Base-by-base conservation (phyloP, 2,797 vertebrate species). In the Danio jaintianensis region DNA sequence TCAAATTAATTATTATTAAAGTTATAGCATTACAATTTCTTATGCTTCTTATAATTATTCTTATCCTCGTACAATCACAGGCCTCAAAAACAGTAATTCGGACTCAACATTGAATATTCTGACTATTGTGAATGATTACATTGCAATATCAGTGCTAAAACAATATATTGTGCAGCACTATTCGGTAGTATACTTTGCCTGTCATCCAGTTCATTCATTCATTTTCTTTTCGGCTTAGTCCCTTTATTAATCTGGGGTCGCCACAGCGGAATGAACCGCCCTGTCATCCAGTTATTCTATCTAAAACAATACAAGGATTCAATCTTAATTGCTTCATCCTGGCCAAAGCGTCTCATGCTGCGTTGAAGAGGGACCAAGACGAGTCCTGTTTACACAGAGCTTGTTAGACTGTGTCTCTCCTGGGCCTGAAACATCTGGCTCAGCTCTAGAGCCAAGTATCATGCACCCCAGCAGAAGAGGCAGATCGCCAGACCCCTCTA, bases 361-460 rank as follows among this genome's bases (percentile, higher is more conserved):
- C 50, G 40, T n/a, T 43, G 62, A 75, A 79, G 52, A 68, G 52
- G 50, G 48, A 52, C 66, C 45, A 68, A 68, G 59, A 87, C 84
- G 69, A 86, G 81, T 87, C 75, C 70, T 85, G 84, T 87, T 83
- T 86, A 91, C 89, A 90, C 86, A 88, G 84, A 85, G 79, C 83
- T 87, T 90, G 87, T 89, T 89, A 88, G 82, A 87, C 81, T 86
- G 58, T 64, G n/a, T 52, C 82, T 84, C 90, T 90, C 84, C 7
- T 62, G 86, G 82, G 86, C 85, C 81, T 84, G 81, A 73, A 89
- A 88, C 88, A 89, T 82, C 89, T 93, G 90, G 86, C 87, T 89
- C 70, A 53, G 79, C 77, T 86, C 85, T 88, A 80, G 82, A 86
- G 83, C 87, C 83, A 84, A 76, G 75, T 81, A 86, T 80, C 84